These are phyloP conservation scores for Synanceia verrucosa DNA, from an alignment of 2,797 vertebrate species.

Conservation along the genomic window DNA sequence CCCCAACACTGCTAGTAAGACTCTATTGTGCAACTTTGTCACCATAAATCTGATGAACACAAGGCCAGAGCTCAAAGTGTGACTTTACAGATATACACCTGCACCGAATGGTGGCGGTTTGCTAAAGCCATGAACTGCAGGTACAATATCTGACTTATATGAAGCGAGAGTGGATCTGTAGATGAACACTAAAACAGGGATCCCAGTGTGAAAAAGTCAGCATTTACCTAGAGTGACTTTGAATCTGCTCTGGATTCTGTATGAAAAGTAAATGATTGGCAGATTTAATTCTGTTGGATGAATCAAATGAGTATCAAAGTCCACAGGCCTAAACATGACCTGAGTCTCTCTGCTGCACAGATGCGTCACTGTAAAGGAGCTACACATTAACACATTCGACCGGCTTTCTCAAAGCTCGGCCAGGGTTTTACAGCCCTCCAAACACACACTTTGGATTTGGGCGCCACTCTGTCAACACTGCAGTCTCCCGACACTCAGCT, in stretches of 20 bases:
- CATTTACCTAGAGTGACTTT: neutral
- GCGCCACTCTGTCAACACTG: slow-evolving; percentile 77
- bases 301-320: slow-evolving; percentile 75
- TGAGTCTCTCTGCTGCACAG: slow-evolving; percentile 9
- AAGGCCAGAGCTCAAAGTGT: neutral
- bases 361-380: slow-evolving; percentile 41
- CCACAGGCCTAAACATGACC: slow-evolving; percentile 63
- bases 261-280: slow-evolving; percentile 66
- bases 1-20: too few relatives aligned
- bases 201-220: neutral
- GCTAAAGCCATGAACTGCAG: neutral
- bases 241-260: slow-evolving; percentile 15
- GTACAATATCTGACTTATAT: neutral
- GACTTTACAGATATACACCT: neutral
- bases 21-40: neutral
- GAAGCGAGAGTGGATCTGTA: neutral
- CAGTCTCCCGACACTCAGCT: slow-evolving; percentile 54
- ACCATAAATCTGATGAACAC: neutral
- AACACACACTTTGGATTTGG: slow-evolving; percentile 75
- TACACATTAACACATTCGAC: slow-evolving; percentile 73
- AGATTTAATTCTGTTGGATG: slow-evolving; percentile 57
- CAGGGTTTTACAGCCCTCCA: slow-evolving; percentile 75
- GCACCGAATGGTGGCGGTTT: neutral
- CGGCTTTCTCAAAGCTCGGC: slow-evolving; percentile 41
- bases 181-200: neutral